phyloP scores from a whole-genome alignment of 2,888 invertebrate genomes.

The Furcula furcula region DNA sequence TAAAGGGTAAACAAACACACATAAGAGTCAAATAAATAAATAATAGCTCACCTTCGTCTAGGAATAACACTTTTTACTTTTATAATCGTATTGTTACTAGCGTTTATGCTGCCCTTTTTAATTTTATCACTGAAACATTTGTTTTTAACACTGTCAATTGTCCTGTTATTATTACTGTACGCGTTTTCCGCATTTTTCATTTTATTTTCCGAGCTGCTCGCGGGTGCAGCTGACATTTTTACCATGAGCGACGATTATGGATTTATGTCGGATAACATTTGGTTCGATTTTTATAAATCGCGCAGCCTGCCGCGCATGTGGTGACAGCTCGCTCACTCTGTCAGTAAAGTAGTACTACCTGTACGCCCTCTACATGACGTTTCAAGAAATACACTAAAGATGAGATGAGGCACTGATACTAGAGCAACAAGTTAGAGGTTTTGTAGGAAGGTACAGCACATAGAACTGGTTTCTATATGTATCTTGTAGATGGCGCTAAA shows the following conservation, averaged over 20 bases:
- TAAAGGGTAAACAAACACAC: no score
- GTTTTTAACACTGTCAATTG: slow-evolving; percentile 43
- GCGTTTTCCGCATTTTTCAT: slow-evolving; percentile 39
- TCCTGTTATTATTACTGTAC: slow-evolving; percentile 29
- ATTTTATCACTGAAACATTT: slow-evolving; percentile 56
- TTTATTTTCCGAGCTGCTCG: slow-evolving; percentile 46
- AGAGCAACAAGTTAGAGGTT: no score
- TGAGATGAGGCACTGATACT: no score
- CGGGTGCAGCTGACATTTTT: slow-evolving; percentile 65
- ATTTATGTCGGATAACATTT: slow-evolving; percentile 72
- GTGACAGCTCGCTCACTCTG: slow-evolving; percentile 47
- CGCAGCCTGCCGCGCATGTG: slow-evolving; percentile 76
- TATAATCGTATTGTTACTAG: slow-evolving; percentile 51
- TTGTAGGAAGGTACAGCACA: no score
- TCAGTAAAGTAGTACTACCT: slow-evolving; percentile 47
- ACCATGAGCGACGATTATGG: slow-evolving; percentile 68
- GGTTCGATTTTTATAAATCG: slow-evolving; percentile 76
- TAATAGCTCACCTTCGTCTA: slow-evolving; percentile 62
- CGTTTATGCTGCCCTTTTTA: slow-evolving; percentile 40
- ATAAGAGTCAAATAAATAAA: slow-evolving; percentile 18
- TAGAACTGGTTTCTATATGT: no score
- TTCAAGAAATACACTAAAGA: no score
- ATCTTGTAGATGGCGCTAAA: slow-evolving; percentile 26
- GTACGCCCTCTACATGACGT: slow-evolving; percentile 13
- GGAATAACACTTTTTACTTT: slow-evolving; percentile 78